Percentiles rank a stretch among this genome's conserved stretches.
Conservation (phyloP, 2,113 vertebrate species). For the Prochilodus magdalenae region DNA sequence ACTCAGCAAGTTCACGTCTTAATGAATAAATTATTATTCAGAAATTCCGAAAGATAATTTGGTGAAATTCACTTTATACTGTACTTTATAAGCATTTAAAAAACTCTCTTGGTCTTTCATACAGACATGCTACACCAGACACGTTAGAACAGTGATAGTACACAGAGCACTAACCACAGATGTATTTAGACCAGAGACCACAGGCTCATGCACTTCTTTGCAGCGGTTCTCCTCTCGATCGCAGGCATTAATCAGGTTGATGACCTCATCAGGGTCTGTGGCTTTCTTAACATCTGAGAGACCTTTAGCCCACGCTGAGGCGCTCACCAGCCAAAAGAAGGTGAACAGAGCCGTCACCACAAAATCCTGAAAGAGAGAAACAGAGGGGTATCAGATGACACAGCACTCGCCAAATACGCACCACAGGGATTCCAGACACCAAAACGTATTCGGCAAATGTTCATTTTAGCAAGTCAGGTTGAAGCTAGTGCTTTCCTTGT, state of each 20-base stretch:
- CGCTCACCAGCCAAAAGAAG: slow-evolving; percentile 91
- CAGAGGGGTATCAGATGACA: not conserved
- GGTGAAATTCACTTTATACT: too few species aligned
- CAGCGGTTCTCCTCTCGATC: slow-evolving; percentile 67
- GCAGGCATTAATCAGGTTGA: slow-evolving; percentile 76
- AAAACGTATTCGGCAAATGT: not conserved
- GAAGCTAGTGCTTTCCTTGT: not conserved
- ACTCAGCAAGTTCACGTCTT: too few species aligned
- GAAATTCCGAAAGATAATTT: too few species aligned
- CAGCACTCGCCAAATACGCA: not conserved
- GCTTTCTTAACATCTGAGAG: slow-evolving; percentile 85
- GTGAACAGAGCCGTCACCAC: slow-evolving; percentile 83
- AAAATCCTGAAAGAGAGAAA: slow-evolving; percentile 77
- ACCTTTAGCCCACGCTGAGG: slow-evolving; percentile 88
- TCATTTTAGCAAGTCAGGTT: not conserved
- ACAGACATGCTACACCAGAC: not conserved
- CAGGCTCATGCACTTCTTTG: slow-evolving; percentile 82
- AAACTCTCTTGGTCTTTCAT: not conserved
- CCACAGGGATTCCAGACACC: not conserved
- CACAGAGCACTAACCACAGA: slow-evolving; percentile 81
- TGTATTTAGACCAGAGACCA: slow-evolving; percentile 89
- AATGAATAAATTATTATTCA: too few species aligned
- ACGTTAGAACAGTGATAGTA: not conserved
- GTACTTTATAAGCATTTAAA: too few species aligned
- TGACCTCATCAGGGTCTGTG: slow-evolving; percentile 81